A percentile compares a stretch with the other conserved stretches of the same genome.
Conservation (phyloP, 1,140 invertebrate species). For the Brevipalpus yothersi region DNA sequence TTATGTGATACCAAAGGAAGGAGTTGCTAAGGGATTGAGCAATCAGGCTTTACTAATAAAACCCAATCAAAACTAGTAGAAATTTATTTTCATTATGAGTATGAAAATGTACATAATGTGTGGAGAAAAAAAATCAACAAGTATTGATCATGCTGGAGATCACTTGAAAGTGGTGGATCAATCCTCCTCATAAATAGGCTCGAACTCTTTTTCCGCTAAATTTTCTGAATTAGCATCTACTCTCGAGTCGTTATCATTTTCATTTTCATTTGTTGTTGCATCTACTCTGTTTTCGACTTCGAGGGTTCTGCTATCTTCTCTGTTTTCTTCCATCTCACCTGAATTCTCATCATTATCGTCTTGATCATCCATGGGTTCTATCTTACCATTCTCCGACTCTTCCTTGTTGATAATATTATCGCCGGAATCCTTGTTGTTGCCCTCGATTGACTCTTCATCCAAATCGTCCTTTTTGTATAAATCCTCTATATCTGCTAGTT, state of each 20-base stretch:
- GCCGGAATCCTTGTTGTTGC: too few relatives aligned
- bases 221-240: slow-evolving; percentile 4
- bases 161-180: background rate
- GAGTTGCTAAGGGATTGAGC: background rate
- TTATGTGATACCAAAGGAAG: background rate
- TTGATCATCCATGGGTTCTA: slow-evolving; percentile 6
- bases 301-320: background rate
- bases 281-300: background rate
- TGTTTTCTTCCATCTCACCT: background rate
- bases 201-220: slow-evolving; percentile 13
- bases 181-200: slow-evolving; percentile 14
- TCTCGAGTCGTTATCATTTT: background rate
- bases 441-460: slow-evolving; percentile 4
- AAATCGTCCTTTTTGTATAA: slow-evolving; percentile 16
- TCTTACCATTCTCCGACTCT: slow-evolving; percentile 8
- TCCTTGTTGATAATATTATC: background rate
- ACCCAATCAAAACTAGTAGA: background rate
- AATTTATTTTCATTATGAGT: too few relatives aligned
- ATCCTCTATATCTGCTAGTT: slow-evolving; percentile 18
- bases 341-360: background rate
- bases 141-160: background rate
- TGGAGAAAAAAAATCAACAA: background rate
- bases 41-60: background rate
- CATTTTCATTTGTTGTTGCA: background rate
- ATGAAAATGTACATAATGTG: background rate